Evolutionary conservation across 2,888 invertebrate species (phyloP).

Genomic region (Volucella inflata): DNA sequence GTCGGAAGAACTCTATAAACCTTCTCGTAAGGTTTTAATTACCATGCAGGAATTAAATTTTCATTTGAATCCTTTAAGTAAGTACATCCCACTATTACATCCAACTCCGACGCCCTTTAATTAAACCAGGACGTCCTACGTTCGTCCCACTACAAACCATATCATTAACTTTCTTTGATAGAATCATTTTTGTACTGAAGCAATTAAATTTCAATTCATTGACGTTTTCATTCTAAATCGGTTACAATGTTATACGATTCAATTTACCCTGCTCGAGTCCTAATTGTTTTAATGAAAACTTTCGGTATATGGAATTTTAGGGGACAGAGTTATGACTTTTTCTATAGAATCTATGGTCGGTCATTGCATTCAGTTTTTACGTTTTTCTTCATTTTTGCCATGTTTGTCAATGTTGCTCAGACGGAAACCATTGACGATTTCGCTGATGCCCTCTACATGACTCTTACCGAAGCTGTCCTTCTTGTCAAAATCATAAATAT

Average conservation of each 20-base stretch:
- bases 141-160: background rate
- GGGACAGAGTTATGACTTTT: background rate
- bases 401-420: slow-evolving; percentile 6
- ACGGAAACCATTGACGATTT: slow-evolving; percentile 67
- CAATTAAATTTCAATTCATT: background rate
- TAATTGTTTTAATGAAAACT: slow-evolving; percentile 3
- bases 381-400: slow-evolving; percentile 15
- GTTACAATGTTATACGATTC: slow-evolving; percentile 34
- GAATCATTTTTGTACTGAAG: background rate
- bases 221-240: background rate
- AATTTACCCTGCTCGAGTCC: slow-evolving; percentile 26
- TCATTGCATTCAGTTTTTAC: slow-evolving; percentile 13
- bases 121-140: background rate
- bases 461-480: slow-evolving; percentile 76
- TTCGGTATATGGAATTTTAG: slow-evolving; percentile 25
- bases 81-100: background rate
- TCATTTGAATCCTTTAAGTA: background rate
- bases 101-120: background rate
- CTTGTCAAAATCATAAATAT: slow-evolving; percentile 54
- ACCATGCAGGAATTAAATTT: too few relatives aligned
- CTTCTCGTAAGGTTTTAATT: too few relatives aligned
- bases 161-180: slow-evolving; percentile 16
- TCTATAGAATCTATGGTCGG: slow-evolving; percentile 23
- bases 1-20: too few relatives aligned
- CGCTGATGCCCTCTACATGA: slow-evolving; percentile 78